These are phyloP conservation scores for Sinocyclocheilus maitianheensis DNA, from an alignment of 2,113 vertebrate species.

Conservation along the genomic window DNA sequence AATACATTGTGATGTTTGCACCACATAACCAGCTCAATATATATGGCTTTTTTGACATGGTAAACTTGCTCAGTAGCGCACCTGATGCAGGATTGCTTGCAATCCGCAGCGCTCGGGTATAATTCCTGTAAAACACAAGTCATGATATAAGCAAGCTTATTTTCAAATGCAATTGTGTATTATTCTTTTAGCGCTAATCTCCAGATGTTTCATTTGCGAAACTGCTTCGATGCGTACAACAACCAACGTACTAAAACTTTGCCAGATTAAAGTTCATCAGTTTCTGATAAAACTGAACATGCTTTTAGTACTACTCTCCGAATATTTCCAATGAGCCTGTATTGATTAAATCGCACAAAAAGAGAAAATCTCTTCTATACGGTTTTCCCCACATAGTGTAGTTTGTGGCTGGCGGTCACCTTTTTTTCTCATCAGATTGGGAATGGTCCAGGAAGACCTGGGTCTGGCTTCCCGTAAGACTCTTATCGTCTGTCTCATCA, in stretches of 20 bases:
- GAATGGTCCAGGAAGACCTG: constrained; percentile 53
- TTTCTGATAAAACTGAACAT: background rate
- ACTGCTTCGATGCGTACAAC: background rate
- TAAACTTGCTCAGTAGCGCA: background rate
- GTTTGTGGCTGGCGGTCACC: constrained; percentile 48
- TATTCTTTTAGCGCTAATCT: background rate
- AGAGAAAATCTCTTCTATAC: background rate
- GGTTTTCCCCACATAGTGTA: constrained; percentile 16
- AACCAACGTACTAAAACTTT: background rate
- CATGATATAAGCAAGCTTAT: background rate
- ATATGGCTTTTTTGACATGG: background rate
- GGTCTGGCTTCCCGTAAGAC: constrained; percentile 62
- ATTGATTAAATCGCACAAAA: background rate
- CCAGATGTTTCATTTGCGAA: background rate
- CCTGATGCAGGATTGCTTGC: background rate
- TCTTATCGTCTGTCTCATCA: constrained; percentile 65
- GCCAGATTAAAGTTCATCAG: background rate
- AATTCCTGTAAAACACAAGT: background rate
- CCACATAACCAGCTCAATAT: background rate
- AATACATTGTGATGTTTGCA: background rate
- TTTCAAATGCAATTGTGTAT: background rate
- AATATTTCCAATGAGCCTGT: background rate
- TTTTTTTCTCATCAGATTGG: constrained; percentile 70
- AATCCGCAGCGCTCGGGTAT: background rate
- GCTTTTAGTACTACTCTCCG: background rate